A percentile compares a stretch with the other conserved stretches of the same genome.
These are phyloP conservation scores for Ophioderma brevispina DNA, from an alignment of 35 echinoderm and acorn worm species.

Conservation along the genomic window DNA sequence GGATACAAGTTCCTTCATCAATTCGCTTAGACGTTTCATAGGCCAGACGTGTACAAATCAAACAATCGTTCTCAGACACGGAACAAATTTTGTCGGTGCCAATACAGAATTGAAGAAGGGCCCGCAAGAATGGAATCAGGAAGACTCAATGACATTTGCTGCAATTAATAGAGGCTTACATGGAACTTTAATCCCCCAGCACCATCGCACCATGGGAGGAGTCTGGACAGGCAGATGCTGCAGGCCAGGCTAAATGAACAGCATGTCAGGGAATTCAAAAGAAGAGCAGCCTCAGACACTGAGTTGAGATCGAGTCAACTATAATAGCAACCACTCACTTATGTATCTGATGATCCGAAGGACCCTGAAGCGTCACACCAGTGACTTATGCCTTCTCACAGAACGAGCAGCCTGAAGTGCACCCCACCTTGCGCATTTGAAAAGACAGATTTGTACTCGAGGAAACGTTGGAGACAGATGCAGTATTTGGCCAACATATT, in stretches of 20 bases:
- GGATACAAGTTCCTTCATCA: constrained; percentile 68
- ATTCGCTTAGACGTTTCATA: constrained; percentile 51
- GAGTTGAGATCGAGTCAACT: constrained; percentile 50
- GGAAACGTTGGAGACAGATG: constrained; percentile 60
- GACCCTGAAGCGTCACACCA: constrained; percentile 59
- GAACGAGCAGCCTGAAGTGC: not conserved
- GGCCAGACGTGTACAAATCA: constrained; percentile 25
- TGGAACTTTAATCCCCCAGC: constrained; percentile 74
- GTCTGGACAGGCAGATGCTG: constrained; percentile 57
- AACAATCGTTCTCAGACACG: constrained; percentile 54
- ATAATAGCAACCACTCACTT: constrained; percentile 52
- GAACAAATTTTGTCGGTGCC: constrained; percentile 60
- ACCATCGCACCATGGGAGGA: constrained; percentile 66
- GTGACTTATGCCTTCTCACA: constrained; percentile 27
- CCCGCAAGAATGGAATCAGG: constrained; percentile 26
- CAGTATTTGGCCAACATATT: constrained; percentile 67
- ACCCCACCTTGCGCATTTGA: constrained; percentile 24
- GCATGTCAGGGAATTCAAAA: constrained; percentile 32
- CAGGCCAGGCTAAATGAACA: constrained; percentile 32
- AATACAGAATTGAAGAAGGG: constrained; percentile 29
- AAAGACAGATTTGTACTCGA: constrained; percentile 51
- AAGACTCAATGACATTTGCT: not conserved
- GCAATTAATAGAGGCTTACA: constrained; percentile 18
- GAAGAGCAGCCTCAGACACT: constrained; percentile 53
- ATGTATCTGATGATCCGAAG: constrained; percentile 52